These are phyloP conservation scores for Oreocharis arfaki DNA, from an alignment of 2,113 vertebrate genomes.

Conservation along the genomic window DNA sequence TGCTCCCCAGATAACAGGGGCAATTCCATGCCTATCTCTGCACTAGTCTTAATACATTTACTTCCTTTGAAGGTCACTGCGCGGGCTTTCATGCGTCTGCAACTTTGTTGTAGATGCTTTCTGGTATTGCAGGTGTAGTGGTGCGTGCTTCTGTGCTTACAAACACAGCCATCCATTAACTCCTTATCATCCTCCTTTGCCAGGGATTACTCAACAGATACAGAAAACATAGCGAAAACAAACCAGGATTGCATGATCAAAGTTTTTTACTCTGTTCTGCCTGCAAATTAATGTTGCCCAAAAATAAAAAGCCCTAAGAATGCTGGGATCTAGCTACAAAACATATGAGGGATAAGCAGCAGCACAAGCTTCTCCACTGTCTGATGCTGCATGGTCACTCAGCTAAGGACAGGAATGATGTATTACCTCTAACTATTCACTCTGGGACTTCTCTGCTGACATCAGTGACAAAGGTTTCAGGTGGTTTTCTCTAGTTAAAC, in stretches of 20 bases:
- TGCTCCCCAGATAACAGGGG: background rate
- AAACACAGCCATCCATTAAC: background rate
- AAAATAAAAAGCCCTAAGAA: background rate
- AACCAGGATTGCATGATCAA: background rate
- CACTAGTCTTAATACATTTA: background rate
- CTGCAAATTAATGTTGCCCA: background rate
- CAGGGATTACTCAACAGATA: background rate
- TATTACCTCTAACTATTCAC: background rate
- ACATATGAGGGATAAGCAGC: background rate
- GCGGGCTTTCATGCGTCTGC: background rate
- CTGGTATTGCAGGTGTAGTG: background rate
- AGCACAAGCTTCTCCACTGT: background rate
- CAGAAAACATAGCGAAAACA: background rate
- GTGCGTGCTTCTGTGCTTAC: background rate
- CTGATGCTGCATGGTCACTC: background rate
- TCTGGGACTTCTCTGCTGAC: background rate
- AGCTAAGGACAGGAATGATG: background rate
- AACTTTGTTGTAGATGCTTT: background rate
- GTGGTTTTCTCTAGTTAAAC: background rate
- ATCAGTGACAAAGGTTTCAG: background rate
- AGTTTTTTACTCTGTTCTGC: background rate
- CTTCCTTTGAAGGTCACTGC: background rate
- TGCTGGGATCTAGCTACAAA: background rate
- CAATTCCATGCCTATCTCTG: background rate
- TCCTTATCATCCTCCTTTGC: background rate